Evolutionary conservation across 2,797 vertebrate genomes (phyloP).

Genomic region (Dermochelys coriacea): DNA sequence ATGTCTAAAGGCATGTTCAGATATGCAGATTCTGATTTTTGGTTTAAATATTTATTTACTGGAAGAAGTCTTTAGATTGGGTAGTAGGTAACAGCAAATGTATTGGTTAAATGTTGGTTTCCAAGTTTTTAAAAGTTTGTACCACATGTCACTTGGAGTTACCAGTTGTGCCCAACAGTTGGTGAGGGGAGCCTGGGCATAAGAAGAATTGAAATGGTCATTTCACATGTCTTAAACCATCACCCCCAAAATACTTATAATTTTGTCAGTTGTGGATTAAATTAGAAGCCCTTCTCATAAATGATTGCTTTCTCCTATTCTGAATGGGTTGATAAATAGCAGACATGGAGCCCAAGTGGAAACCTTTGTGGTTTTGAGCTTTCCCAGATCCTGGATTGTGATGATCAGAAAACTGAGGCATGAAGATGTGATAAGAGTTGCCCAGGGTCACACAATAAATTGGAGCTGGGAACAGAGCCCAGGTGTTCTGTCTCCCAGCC

Average conservation of each 20-base stretch:
- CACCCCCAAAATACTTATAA: neutral
- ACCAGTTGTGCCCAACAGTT: neutral
- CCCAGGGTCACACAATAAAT: neutral
- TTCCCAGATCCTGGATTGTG: neutral
- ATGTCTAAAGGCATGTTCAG: neutral
- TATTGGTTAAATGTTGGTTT: neutral
- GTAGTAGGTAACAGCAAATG: neutral
- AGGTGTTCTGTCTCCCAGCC: too few relatives aligned
- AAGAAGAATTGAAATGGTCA: neutral
- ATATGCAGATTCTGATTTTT: neutral
- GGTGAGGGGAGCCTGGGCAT: neutral
- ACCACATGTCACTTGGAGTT: neutral
- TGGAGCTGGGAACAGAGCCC: neutral
- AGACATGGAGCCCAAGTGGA: neutral
- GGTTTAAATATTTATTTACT: neutral
- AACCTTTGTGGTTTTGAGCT: neutral
- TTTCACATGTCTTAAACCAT: neutral
- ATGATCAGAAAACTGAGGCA: neutral
- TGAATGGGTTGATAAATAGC: neutral
- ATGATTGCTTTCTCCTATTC: neutral
- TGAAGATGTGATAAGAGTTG: neutral
- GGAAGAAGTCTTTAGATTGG: neutral
- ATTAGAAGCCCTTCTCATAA: neutral
- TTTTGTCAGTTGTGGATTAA: accelerated
- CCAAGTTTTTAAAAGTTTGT: neutral